phyloP scores from a whole-genome alignment of 2,113 vertebrate species.

The Piaya cayana region DNA sequence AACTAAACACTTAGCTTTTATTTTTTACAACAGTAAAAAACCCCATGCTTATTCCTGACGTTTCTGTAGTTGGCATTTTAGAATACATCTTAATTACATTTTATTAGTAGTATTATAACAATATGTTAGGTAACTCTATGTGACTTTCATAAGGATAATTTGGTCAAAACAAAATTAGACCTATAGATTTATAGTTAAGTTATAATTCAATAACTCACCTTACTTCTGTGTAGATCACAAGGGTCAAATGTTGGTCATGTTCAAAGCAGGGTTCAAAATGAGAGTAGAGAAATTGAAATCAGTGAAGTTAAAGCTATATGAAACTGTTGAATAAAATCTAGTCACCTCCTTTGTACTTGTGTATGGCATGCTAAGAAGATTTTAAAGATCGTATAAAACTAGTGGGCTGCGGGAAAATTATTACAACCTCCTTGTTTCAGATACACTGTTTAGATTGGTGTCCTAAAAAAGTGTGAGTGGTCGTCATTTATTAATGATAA shows the following conservation, averaged over 20 bases:
- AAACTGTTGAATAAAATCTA: neutral
- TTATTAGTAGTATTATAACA: neutral
- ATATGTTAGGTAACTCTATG: neutral
- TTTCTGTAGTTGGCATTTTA: neutral
- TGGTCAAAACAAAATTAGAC: neutral
- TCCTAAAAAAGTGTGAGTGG: neutral
- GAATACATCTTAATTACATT: neutral
- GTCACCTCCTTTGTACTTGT: neutral
- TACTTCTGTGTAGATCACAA: neutral
- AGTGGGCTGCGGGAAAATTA: neutral
- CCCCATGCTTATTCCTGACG: neutral
- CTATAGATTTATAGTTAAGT: neutral
- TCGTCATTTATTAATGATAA: neutral
- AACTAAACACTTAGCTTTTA: neutral
- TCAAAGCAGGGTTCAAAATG: neutral
- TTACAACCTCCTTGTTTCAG: neutral
- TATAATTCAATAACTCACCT: neutral
- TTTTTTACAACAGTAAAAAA: neutral
- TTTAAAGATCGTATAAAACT: neutral
- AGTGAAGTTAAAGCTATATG: neutral
- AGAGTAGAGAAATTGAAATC: neutral
- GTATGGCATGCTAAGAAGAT: neutral
- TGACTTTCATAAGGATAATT: neutral
- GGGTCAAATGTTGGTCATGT: neutral
- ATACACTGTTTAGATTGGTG: neutral